Evolutionary conservation across 2,888 invertebrate species (phyloP).

Genomic region (Pasiphila rectangulata): DNA sequence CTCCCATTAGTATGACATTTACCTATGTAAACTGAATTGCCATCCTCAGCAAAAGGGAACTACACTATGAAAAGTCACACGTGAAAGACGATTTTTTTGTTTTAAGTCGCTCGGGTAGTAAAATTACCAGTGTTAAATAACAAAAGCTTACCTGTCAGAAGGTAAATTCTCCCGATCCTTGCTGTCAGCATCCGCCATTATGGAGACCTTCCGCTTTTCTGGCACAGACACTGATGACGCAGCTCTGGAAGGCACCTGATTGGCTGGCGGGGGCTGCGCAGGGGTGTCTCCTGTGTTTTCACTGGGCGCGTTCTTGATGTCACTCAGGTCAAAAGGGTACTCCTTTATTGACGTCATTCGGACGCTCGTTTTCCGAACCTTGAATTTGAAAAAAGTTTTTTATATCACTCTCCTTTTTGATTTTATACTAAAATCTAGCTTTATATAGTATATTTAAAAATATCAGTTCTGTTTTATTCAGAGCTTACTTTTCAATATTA

Average conservation of each 20-base stretch:
- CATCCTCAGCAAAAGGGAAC: too few relatives aligned
- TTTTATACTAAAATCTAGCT: too few relatives aligned
- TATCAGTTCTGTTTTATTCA: too few relatives aligned
- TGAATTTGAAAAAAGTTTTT: too few relatives aligned
- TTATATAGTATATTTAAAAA: too few relatives aligned
- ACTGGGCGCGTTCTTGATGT: conserved; percentile 56
- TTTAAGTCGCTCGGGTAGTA: too few relatives aligned
- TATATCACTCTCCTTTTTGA: background rate
- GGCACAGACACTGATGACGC: conserved; percentile 36
- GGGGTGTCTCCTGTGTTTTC: conserved; percentile 37
- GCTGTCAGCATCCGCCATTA: conserved; percentile 80
- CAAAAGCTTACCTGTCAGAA: conserved; percentile 78
- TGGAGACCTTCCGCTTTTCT: conserved; percentile 83
- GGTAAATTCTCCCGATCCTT: conserved; percentile 84
- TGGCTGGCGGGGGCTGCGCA: conserved; percentile 27
- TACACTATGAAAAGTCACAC: too few relatives aligned
- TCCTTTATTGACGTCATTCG: conserved; percentile 79
- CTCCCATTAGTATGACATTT: too few relatives aligned
- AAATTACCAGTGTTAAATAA: background rate
- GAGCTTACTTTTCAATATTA: background rate
- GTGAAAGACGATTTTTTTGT: too few relatives aligned
- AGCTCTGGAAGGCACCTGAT: conserved; percentile 23
- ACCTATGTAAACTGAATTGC: too few relatives aligned
- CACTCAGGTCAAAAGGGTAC: conserved; percentile 76
- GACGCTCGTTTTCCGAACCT: conserved; percentile 76